A percentile compares a stretch with the other conserved stretches of the same genome.
Conservation (phyloP, 2,113 vertebrate species). For the Lipophrys pholis region DNA sequence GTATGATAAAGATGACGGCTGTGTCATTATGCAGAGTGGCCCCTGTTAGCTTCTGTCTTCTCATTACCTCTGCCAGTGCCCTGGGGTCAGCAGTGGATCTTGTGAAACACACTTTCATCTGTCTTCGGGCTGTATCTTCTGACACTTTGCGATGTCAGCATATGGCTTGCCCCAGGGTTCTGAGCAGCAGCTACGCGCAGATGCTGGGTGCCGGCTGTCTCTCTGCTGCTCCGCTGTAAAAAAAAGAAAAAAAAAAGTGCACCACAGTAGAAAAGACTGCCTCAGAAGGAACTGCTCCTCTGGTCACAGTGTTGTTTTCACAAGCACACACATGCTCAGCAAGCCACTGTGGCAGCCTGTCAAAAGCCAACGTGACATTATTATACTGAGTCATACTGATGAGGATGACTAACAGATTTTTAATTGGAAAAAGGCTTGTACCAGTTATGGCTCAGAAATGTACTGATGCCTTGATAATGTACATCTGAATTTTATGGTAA, state of each 20-base stretch:
- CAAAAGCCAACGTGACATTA: background rate
- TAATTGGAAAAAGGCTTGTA: background rate
- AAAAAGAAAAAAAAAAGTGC: constrained; percentile 22
- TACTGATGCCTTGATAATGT: background rate
- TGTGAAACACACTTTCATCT: constrained; percentile 65
- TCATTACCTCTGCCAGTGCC: constrained; percentile 53
- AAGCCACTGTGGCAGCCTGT: background rate
- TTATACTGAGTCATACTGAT: too few relatives aligned
- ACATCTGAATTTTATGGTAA: too few relatives aligned
- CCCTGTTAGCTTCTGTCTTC: constrained; percentile 22
- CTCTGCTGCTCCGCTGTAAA: constrained; percentile 11
- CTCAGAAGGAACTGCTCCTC: constrained; percentile 6
- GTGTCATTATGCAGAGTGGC: constrained; percentile 42
- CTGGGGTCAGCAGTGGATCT: constrained; percentile 44
- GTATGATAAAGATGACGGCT: constrained; percentile 42
- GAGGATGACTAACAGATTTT: background rate
- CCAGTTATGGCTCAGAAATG: background rate
- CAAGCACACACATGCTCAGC: background rate
- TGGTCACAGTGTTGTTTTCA: background rate
- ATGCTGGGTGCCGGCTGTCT: constrained; percentile 27
- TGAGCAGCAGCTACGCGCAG: constrained; percentile 63
- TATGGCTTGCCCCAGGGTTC: constrained; percentile 57
- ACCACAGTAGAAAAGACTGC: constrained; percentile 20
- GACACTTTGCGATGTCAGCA: constrained; percentile 71
- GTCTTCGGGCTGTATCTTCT: constrained; percentile 58